These are phyloP conservation scores for Ectemnius lituratus DNA, from an alignment of 2,888 invertebrate species.

Conservation along the genomic window DNA sequence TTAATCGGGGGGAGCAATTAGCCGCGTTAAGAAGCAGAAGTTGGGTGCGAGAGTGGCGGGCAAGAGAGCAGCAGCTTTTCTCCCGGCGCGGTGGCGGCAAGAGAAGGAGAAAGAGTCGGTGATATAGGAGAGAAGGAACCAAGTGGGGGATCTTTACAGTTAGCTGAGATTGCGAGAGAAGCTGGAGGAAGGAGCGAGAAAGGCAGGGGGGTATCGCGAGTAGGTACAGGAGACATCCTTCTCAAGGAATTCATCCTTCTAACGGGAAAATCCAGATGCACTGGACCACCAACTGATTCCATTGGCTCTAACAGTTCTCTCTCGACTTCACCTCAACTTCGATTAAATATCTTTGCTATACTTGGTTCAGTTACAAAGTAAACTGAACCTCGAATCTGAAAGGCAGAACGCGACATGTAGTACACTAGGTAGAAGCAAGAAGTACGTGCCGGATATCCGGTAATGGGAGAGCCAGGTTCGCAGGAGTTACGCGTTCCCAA, in stretches of 20 bases:
- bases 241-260: constrained; percentile 39
- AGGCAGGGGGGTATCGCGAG: neutral
- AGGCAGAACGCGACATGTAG: no score
- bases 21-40: constrained; percentile 15
- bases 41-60: neutral
- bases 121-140: neutral
- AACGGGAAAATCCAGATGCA: constrained; percentile 43
- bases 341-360: no score
- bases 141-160: constrained; percentile 62
- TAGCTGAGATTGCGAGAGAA: constrained; percentile 54
- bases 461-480: neutral
- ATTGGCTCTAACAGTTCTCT: no score
- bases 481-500: neutral
- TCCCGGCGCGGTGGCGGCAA: constrained; percentile 12
- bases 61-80: constrained; percentile 22
- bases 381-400: no score
- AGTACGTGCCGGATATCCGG: no score
- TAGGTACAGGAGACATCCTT: constrained; percentile 44
- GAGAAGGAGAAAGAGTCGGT: constrained; percentile 25
- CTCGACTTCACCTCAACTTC: no score
- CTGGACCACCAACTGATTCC: constrained; percentile 3
- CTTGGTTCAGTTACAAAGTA: no score
- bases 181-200: neutral
- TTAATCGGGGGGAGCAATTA: constrained; percentile 35
- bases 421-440: no score